phyloP scores from a whole-genome alignment of 2,888 invertebrate genomes.

The Gryllus longicercus region DNA sequence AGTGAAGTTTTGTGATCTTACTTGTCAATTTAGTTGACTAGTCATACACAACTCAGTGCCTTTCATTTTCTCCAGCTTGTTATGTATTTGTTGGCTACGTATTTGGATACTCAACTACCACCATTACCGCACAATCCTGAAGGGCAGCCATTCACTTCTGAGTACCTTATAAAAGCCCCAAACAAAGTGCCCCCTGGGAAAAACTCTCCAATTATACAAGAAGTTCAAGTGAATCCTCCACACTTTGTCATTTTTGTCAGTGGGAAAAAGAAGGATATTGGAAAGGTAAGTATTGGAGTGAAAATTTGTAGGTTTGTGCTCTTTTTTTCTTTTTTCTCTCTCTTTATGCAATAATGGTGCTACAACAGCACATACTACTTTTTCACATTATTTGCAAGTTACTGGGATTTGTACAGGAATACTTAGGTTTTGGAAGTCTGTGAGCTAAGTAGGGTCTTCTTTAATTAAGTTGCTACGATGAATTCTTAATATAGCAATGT shows the following conservation, averaged over 20 bases:
- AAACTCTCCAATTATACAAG: conserved; percentile 59
- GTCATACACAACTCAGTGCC: no score
- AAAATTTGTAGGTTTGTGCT: no score
- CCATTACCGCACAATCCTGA: conserved; percentile 63
- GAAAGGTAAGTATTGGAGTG: conserved; percentile 52
- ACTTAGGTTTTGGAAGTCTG: no score
- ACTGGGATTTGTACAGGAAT: no score
- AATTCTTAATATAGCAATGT: no score
- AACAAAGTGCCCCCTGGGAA: conserved; percentile 51
- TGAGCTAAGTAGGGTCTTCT: no score
- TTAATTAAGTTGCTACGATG: no score
- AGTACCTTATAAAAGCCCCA: conserved; percentile 49
- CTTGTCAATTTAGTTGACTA: no score
- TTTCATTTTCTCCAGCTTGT: conserved; percentile 58
- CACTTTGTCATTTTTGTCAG: conserved; percentile 67
- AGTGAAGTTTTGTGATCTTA: conserved; percentile 38
- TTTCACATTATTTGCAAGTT: no score
- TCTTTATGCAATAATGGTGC: no score
- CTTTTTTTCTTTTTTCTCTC: not conserved
- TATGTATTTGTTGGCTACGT: conserved; percentile 79
- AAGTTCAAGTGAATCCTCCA: conserved; percentile 63
- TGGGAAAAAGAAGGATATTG: conserved; percentile 64
- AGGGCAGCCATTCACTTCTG: conserved; percentile 61
- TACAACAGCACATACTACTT: no score
- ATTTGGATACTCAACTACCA: conserved; percentile 78